Percentiles rank a stretch among this genome's conserved stretches.
Evolutionary conservation across 2,888 invertebrate species (phyloP).

Genomic region (Mechanitis messenoides): DNA sequence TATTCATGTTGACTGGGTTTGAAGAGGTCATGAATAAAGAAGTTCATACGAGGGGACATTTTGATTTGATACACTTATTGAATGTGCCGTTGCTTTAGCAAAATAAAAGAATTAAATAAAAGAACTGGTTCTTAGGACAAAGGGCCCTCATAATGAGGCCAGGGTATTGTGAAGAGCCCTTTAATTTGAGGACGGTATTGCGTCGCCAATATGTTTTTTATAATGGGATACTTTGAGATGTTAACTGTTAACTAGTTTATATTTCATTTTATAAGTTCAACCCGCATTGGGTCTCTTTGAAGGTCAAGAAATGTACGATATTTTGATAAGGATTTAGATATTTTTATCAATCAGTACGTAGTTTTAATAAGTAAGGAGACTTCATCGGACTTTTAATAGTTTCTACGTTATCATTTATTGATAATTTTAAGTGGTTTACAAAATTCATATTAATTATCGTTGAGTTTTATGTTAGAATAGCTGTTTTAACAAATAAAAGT

Average conservation of each 20-base stretch:
- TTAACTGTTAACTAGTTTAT: not conserved
- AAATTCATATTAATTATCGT: too few species aligned
- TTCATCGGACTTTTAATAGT: too few species aligned
- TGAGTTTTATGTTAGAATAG: too few species aligned
- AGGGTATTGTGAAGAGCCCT: slow-evolving; percentile 72
- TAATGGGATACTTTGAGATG: slow-evolving; percentile 22
- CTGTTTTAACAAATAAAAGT: too few species aligned
- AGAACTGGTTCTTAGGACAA: slow-evolving; percentile 75
- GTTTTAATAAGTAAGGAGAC: too few species aligned
- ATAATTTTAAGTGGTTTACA: too few species aligned
- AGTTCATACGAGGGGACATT: slow-evolving; percentile 57
- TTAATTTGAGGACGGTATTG: slow-evolving; percentile 55
- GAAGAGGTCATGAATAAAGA: slow-evolving; percentile 66
- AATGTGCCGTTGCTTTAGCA: slow-evolving; percentile 60
- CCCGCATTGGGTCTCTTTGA: not conserved
- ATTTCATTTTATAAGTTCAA: not conserved
- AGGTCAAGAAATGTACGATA: not conserved
- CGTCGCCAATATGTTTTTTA: slow-evolving; percentile 63
- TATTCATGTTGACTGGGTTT: slow-evolving; percentile 43
- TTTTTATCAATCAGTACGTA: not conserved
- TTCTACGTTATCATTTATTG: too few species aligned
- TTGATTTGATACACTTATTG: slow-evolving; percentile 73
- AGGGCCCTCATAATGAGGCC: slow-evolving; percentile 74
- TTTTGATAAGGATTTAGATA: not conserved
- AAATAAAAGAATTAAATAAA: slow-evolving; percentile 57